A percentile compares a stretch with the other conserved stretches of the same genome.
These are phyloP conservation scores for Drosophila sulfurigaster DNA, from an alignment of 1,140 invertebrate genomes.

Conservation along the genomic window DNA sequence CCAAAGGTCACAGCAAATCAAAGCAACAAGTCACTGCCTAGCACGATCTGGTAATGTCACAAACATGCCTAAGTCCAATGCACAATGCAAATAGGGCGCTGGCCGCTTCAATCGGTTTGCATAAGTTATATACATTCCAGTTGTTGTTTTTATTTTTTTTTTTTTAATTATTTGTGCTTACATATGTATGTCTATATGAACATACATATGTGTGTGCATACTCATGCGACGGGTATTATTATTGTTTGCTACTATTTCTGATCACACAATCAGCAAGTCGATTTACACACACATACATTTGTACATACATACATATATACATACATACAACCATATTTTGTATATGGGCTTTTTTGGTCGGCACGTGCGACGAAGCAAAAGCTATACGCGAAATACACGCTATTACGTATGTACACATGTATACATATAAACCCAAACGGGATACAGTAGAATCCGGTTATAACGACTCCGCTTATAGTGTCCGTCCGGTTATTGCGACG, in stretches of 20 bases:
- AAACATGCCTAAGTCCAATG: slow-evolving; percentile 62
- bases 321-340: background rate
- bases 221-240: background rate
- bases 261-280: slow-evolving; percentile 40
- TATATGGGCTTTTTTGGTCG: background rate
- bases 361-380: slow-evolving; percentile 53
- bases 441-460: too few relatives aligned
- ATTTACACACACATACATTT: background rate
- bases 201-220: too few relatives aligned
- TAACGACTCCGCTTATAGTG: too few relatives aligned
- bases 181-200: too few relatives aligned
- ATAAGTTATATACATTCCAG: slow-evolving; percentile 38
- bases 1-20: slow-evolving; percentile 59
- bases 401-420: background rate
- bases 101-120: slow-evolving; percentile 16
- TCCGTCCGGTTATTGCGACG: too few relatives aligned
- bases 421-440: too few relatives aligned
- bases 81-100: slow-evolving; percentile 37
- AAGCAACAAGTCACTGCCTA: slow-evolving; percentile 48
- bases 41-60: slow-evolving; percentile 53
- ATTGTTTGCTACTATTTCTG: slow-evolving; percentile 41
- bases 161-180: too few relatives aligned
- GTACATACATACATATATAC: too few relatives aligned
- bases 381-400: slow-evolving; percentile 40
- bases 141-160: slow-evolving; percentile 21